A percentile compares a stretch with the other conserved stretches of the same genome.
These are phyloP conservation scores for Aleiodes alternator DNA, from an alignment of 2,888 invertebrate genomes.

Conservation along the genomic window DNA sequence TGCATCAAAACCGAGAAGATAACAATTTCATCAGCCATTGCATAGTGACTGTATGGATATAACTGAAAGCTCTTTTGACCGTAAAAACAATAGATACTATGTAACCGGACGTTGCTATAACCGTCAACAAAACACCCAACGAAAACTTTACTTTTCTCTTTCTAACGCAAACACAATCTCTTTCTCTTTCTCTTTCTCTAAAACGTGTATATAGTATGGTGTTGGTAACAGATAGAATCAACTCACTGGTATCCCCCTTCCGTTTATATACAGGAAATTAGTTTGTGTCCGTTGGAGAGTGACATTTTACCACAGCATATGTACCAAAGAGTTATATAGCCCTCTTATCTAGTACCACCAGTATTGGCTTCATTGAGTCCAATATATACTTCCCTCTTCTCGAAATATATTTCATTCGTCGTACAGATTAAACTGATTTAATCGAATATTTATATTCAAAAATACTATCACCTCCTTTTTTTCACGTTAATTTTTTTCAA, in stretches of 20 bases:
- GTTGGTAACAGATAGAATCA: constrained; percentile 16
- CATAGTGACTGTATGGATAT: constrained; percentile 3
- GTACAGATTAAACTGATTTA: constrained; percentile 2
- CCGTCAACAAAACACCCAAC: constrained; percentile 33
- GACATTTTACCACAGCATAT: constrained; percentile 25
- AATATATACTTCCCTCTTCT: constrained; percentile 52
- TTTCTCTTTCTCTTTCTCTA: constrained; percentile 41
- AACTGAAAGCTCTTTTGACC: constrained; percentile 8
- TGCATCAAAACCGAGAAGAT: background rate
- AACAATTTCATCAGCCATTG: constrained; percentile 10
- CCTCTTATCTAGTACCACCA: constrained; percentile 42
- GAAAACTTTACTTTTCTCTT: constrained; percentile 20
- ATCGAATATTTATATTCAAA: background rate
- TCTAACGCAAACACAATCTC: constrained; percentile 31
- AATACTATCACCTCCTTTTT: background rate
- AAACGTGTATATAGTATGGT: constrained; percentile 1
- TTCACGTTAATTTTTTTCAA: too few species aligned
- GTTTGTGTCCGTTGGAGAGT: constrained; percentile 50
- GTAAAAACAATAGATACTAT: constrained; percentile 34
- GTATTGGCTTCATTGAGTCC: constrained; percentile 57
- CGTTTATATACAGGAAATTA: constrained; percentile 58
- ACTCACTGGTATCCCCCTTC: constrained; percentile 11
- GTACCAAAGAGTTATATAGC: constrained; percentile 33
- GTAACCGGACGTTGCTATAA: constrained; percentile 30
- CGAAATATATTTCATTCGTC: constrained; percentile 29